Conservation (phyloP, 2,797 vertebrate genomes). For the Botia almorhae region DNA sequence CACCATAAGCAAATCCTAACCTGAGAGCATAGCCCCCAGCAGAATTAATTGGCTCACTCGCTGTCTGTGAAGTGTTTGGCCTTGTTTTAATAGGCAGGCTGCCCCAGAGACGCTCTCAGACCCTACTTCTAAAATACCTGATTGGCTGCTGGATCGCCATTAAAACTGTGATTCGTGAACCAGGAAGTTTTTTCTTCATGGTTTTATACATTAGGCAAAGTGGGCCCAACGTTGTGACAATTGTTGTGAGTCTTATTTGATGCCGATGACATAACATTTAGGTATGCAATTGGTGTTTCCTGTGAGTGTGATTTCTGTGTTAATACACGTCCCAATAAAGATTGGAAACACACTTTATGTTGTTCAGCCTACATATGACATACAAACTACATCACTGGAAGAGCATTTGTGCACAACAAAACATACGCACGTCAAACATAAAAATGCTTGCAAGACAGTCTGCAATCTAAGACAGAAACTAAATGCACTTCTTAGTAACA, state of each 20-base stretch:
- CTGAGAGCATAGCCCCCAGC: constrained; percentile 78
- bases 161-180: constrained; percentile 72
- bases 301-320: too few species aligned
- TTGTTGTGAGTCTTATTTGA: too few species aligned
- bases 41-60: constrained; percentile 80
- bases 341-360: too few species aligned
- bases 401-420: background rate
- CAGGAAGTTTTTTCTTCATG: constrained; percentile 64
- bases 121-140: constrained; percentile 60
- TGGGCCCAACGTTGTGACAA: too few species aligned
- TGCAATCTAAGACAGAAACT: background rate
- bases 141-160: constrained; percentile 78
- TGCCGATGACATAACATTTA: too few species aligned
- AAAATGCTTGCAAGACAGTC: background rate
- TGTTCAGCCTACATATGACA: too few species aligned
- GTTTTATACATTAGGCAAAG: constrained; percentile 2
- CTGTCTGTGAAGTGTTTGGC: constrained; percentile 82
- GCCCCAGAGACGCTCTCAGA: constrained; percentile 75
- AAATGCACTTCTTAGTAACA: background rate
- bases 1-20: constrained; percentile 84
- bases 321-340: too few species aligned
- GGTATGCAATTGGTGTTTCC: too few species aligned
- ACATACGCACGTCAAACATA: too few species aligned
- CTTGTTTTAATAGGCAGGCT: constrained; percentile 80
- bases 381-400: background rate